Conservation (phyloP, 2,888 invertebrate genomes). For the Thumatha senex region DNA sequence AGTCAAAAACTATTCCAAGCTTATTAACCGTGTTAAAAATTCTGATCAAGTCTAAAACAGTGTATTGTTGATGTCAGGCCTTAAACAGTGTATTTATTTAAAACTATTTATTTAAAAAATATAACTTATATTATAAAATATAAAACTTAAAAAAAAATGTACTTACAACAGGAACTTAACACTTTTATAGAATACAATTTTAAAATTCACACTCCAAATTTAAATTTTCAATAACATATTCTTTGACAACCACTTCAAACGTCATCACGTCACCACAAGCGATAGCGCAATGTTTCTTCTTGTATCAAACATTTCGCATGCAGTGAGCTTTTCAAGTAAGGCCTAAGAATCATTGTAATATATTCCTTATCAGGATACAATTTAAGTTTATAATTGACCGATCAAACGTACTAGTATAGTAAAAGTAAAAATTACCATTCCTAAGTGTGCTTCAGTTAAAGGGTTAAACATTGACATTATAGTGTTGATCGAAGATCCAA, state of each 20-base stretch:
- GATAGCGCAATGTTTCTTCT: constrained; percentile 37
- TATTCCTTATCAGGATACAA: not conserved
- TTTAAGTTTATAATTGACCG: not conserved
- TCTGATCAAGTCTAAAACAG: too few species aligned
- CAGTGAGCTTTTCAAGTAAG: constrained; percentile 16
- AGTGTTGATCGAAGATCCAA: not conserved
- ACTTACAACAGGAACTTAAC: constrained; percentile 23
- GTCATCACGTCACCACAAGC: constrained; percentile 35
- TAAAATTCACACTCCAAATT: constrained; percentile 20
- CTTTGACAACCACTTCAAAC: constrained; percentile 4
- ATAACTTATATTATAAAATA: too few species aligned
- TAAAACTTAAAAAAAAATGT: too few species aligned
- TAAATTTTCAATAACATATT: constrained; percentile 7
- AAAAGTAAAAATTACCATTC: constrained; percentile 35
- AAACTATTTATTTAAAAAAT: too few species aligned
- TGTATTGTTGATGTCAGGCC: too few species aligned
- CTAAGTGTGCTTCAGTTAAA: constrained; percentile 15
- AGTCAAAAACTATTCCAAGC: too few species aligned
- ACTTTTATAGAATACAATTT: constrained; percentile 5
- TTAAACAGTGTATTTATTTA: too few species aligned
- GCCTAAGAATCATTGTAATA: constrained; percentile 5
- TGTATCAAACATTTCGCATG: constrained; percentile 29
- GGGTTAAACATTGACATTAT: constrained; percentile 10
- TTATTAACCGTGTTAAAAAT: too few species aligned
- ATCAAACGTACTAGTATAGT: constrained; percentile 19